A percentile compares a stretch with the other conserved stretches of the same genome.
Evolutionary conservation across 2,113 vertebrate genomes (phyloP).

Genomic region (Ovis aries): DNA sequence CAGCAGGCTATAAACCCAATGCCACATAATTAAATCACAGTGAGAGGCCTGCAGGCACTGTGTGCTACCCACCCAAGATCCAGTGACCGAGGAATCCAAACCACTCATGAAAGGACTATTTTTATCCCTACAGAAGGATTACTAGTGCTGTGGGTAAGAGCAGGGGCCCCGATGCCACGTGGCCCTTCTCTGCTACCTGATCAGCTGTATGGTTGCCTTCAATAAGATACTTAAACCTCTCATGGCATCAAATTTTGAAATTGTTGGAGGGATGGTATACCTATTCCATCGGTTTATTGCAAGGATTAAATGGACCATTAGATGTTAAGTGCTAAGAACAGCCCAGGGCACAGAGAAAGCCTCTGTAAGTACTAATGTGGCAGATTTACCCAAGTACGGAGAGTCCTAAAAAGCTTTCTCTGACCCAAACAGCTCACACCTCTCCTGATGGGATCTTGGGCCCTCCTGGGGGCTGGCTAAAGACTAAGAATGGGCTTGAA

Average conservation of each 20-base stretch:
- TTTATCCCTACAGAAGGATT: background rate
- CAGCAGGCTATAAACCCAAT: background rate
- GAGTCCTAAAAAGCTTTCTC: background rate
- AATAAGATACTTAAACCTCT: background rate
- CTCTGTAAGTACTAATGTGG: background rate
- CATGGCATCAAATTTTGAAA: background rate
- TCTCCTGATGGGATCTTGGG: background rate
- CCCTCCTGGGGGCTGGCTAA: background rate
- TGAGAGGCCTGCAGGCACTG: background rate
- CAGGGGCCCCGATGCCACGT: fast-evolving
- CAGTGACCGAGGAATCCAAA: background rate
- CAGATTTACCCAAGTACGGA: background rate
- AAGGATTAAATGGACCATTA: background rate
- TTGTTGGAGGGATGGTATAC: background rate
- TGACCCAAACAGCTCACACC: background rate
- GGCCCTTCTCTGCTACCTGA: background rate
- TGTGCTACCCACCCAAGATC: background rate
- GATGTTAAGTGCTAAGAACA: background rate
- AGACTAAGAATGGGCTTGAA: background rate
- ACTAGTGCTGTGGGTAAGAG: background rate
- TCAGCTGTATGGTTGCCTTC: background rate
- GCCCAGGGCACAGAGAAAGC: background rate
- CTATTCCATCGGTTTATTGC: background rate
- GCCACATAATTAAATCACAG: background rate
- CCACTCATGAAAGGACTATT: background rate